Evolutionary conservation across 2,888 invertebrate genomes (phyloP), one percentile per base, ranked within the genome.

Genomic region (Pristionchus exspectatus): DNA sequence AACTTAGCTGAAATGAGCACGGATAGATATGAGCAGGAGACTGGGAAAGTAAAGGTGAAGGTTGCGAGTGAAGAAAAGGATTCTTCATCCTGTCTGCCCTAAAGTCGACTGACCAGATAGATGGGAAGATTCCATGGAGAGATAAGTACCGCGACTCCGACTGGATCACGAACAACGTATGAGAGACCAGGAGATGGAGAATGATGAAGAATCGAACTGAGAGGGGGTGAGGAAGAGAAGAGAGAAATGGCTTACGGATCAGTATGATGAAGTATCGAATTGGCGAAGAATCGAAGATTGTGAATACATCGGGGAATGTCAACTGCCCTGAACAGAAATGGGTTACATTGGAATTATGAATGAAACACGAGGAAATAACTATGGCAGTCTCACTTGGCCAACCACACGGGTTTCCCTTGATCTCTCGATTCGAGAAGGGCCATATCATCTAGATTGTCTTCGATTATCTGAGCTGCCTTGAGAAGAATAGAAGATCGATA

Each of bases 121-220:
- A 96, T 93, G 0, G 96, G 96, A 1, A 96, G 95, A 93, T 96
- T 96, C 96, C 96, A 96, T 0, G 96, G 96, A 89, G 95, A 95
- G 90, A 96, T 96, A 30, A 96, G 94, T 0, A 95, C 96, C 0
- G 96, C 96, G 44, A 96, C 96, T 16, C 96, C 96, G 24, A 96
- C 95, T 14, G 96, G 96, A 69, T 95, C 94, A 74, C 95, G 95
- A 16, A 95, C 92, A 0, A 96, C 96, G 93, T 96, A 96, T 93
- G 96, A 96, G 5, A 96, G 84, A 9, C 95, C 95, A 27, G 92
- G 90, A 16, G 91, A 85, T 2, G 94, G 92, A 87, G 93, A 92
- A 14, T 93, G 91, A 44, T 93, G 90, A 44, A 93, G 90, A 4
- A 91, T 90, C n/a, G 94, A 92, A 30, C 93, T 77, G 95, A 94